Percentiles rank a stretch among this genome's conserved stretches.
phyloP scores from a whole-genome alignment of 2,888 invertebrate genomes.

The Agrochola lychnidis region DNA sequence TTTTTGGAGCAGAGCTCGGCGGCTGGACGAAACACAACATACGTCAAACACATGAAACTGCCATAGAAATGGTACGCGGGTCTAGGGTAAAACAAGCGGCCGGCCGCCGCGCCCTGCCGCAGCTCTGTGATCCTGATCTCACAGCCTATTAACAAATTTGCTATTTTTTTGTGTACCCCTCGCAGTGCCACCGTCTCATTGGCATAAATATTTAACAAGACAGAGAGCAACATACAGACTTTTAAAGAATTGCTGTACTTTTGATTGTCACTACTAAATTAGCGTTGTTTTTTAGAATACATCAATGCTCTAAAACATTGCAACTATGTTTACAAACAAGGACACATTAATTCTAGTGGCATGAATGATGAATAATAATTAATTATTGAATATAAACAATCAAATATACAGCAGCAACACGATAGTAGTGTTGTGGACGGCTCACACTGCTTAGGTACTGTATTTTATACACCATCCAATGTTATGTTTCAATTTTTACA shows the following conservation, averaged over 20 bases:
- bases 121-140: conserved; percentile 70
- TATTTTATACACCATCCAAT: conserved; percentile 87
- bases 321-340: conserved; percentile 53
- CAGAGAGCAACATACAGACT: conserved; percentile 63
- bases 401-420: conserved; percentile 55
- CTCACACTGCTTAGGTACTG: conserved; percentile 72
- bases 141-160: conserved; percentile 82
- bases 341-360: conserved; percentile 59
- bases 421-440: conserved; percentile 39
- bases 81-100: conserved; percentile 80
- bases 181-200: conserved; percentile 72
- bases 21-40: conserved; percentile 60
- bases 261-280: conserved; percentile 55
- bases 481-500: conserved; percentile 85
- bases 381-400: conserved; percentile 63
- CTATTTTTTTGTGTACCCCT: conserved; percentile 86
- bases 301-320: conserved; percentile 56
- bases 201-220: conserved; percentile 49
- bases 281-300: conserved; percentile 43
- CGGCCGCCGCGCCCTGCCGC: conserved; percentile 54
- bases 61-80: conserved; percentile 68
- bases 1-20: conserved; percentile 60
- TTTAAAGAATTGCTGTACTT: conserved; percentile 49
- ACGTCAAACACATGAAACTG: conserved; percentile 73
- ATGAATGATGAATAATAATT: conserved; percentile 59